Evolutionary conservation across 2,888 invertebrate genomes (phyloP), one percentile per base, ranked within the genome.

Genomic region (Thecophora atra): DNA sequence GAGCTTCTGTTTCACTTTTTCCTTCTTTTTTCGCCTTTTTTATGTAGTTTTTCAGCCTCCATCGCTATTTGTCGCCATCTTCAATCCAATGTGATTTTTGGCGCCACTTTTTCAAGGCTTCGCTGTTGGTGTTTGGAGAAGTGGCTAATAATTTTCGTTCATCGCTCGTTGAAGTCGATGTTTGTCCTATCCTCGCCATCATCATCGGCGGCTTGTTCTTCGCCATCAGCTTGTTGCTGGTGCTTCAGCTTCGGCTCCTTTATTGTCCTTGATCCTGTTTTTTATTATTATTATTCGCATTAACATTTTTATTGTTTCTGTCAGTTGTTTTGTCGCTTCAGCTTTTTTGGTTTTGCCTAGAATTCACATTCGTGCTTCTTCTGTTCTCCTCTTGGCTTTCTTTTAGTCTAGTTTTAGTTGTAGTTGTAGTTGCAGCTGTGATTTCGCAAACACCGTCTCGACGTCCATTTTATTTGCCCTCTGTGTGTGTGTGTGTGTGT

Each of bases 251-350:
- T 30, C 30, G 5, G 4, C 8, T 30, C 30, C 30, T 30, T 30
- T 30, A 8, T 30, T 6, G 30, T 30, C 30, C 30, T 30, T 30
- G 30, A n/a, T n/a, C n/a, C 30, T 4, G 30, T 30, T 8, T 4
- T 30, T 47, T n/a, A 7, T 47, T 17, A 47, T 47, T n/a, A 47
- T 47, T n/a, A 47, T 47, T 17, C 47, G 11, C n/a, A 47, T 47
- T 17, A 47, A 11, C 47, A 47, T 47, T n/a, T 47, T 44, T 70
- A 21, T 65, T 24, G 69, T 26, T 70, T 17, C 28, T 54, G 42
- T 71, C 69, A 21, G 69, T 47, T 71, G 21, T 60, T 67, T 75
- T 66, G 75, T 58, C 70, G 76, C 75, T 76, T 78, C 77, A 77
- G 75, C 75, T 77, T 75, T 76, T 74, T 76, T 62, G 30, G n/a